Conservation (phyloP, 2,113 vertebrate species). For the Gallinago jamesoni region DNA sequence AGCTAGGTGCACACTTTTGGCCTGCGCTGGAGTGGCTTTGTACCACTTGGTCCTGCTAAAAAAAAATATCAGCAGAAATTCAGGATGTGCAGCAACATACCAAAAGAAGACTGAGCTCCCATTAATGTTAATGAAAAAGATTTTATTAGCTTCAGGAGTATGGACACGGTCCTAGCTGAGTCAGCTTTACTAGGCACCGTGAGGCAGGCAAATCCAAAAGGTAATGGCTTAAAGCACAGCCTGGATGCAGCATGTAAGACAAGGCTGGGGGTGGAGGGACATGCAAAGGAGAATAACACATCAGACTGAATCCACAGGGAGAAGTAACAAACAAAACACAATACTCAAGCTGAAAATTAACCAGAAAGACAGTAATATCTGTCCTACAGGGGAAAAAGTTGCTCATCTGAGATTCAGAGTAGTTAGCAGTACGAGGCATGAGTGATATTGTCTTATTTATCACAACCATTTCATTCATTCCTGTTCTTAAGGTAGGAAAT, state of each 20-base stretch:
- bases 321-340: not conserved
- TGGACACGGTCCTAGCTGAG: not conserved
- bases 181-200: not conserved
- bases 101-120: not conserved
- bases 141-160: not conserved
- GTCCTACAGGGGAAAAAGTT: not conserved
- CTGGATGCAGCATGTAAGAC: not conserved
- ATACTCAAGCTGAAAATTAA: not conserved
- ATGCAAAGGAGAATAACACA: not conserved
- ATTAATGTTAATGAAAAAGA: not conserved
- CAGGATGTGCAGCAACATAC: not conserved
- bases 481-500: slow-evolving; percentile 19
- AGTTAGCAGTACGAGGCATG: not conserved
- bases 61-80: not conserved
- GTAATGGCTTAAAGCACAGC: not conserved
- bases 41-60: not conserved
- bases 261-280: not conserved
- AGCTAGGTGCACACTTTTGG: not conserved
- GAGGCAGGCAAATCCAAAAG: not conserved
- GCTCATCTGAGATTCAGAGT: slow-evolving; percentile 3
- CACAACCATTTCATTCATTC: not conserved
- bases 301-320: not conserved
- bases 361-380: not conserved
- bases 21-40: not conserved
- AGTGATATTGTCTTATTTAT: not conserved